Evolutionary conservation across 2,888 invertebrate species (phyloP), one percentile per base, ranked within the genome.

Genomic region (Aphidoletes aphidimyza): DNA sequence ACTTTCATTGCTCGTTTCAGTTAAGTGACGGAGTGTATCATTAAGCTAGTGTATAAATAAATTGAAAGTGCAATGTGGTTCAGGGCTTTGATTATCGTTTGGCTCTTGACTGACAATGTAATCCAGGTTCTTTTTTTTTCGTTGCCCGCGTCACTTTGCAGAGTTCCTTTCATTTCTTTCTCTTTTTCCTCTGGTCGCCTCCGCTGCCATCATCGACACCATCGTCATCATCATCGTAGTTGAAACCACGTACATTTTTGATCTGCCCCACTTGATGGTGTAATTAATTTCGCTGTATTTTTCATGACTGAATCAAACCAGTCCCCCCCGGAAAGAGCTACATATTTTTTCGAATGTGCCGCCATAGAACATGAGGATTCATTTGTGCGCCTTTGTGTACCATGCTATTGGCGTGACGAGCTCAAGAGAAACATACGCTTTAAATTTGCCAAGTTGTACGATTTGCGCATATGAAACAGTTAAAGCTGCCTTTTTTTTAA

Each of bases 1-100:
- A 81, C 81, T 37, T 81, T 81, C 37, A 69, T 69, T 69, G 69
- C 69, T 69, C 69, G 69, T 69, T 54, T 69, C 34, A n/a, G 5
- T n/a, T 69, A 69, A 69, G 69, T 69, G 69, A 69, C 34, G 26
- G 69, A 69, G 69, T 69, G 34, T 69, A 69, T 69, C 69, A 69
- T 69, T 30, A 69, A 69, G 69, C 69, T 14, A 69, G 69, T 69
- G 19, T 69, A 69, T 69, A 69, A 69, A 69, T 69, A 69, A 30
- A 69, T 69, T 69, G 30, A 69, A 69, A 34, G 69, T 69, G 69
- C 69, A 69, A n/a, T 69, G 69, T 69, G 69, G 34, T 14, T 30
- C 34, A 2, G n/a, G 26, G 34, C 30, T 30, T 69, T 30, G 30
- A 26, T 69, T 30, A 54, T 54, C n/a, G 54, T 14, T n/a, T 22